These are phyloP conservation scores for Meriones psammophilus DNA, from an alignment of 2,797 vertebrate species.

Conservation along the genomic window DNA sequence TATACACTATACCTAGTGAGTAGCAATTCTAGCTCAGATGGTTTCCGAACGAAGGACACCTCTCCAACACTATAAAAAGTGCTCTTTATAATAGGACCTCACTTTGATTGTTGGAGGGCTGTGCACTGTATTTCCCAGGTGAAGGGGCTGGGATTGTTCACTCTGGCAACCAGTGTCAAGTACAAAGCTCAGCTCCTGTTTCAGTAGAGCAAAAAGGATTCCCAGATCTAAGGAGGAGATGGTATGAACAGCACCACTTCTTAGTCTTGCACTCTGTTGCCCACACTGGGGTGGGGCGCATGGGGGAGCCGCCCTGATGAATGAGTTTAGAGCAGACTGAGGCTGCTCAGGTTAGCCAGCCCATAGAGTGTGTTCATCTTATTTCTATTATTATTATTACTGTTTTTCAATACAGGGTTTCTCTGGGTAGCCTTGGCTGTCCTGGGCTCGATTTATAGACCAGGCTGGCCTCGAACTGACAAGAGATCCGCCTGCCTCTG, in stretches of 20 bases:
- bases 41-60: not conserved
- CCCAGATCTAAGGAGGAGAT: not conserved
- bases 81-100: not conserved
- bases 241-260: not conserved
- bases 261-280: not conserved
- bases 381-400: no score
- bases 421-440: no score
- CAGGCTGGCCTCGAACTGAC: no score
- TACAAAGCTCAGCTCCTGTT: not conserved
- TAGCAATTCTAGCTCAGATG: not conserved
- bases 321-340: not conserved
- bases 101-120: not conserved
- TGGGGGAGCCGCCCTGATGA: not conserved
- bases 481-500: no score
- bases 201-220: slow-evolving; percentile 11
- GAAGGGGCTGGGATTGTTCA: not conserved
- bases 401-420: no score
- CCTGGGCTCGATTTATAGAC: no score
- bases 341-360: not conserved
- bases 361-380: not conserved
- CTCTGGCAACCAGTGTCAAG: not conserved
- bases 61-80: not conserved
- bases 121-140: slow-evolving; percentile 33
- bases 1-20: not conserved
- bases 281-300: not conserved